Percentiles rank a stretch among this genome's conserved stretches.
phyloP scores from a whole-genome alignment of 1,140 invertebrate species.

The Drosophila tropicalis region DNA sequence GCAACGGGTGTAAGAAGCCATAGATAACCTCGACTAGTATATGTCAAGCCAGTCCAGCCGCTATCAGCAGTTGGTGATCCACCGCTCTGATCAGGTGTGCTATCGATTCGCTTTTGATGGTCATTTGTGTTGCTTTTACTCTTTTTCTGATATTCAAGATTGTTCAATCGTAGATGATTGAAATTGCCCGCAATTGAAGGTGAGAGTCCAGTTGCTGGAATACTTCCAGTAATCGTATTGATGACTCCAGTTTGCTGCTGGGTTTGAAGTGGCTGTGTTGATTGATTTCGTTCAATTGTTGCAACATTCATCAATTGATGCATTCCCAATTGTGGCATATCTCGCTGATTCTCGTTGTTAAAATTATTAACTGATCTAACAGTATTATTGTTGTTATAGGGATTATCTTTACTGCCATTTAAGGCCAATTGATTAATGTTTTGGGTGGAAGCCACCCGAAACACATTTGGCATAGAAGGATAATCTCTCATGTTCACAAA shows the following conservation, averaged over 20 bases:
- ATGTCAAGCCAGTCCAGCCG: slow-evolving; percentile 19
- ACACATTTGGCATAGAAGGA: slow-evolving; percentile 79
- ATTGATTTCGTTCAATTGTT: slow-evolving; percentile 54
- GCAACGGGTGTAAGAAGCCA: slow-evolving; percentile 83
- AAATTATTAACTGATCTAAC: slow-evolving; percentile 31
- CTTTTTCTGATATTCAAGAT: slow-evolving; percentile 28
- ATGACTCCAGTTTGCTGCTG: slow-evolving; percentile 62
- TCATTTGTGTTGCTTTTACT: slow-evolving; percentile 23
- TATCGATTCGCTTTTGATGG: slow-evolving; percentile 17
- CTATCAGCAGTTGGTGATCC: slow-evolving; percentile 1
- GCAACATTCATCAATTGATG: slow-evolving; percentile 69
- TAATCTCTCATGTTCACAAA: slow-evolving; percentile 69
- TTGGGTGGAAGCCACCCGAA: slow-evolving; percentile 77
- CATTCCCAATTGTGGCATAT: slow-evolving; percentile 24
- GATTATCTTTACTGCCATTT: slow-evolving; percentile 23
- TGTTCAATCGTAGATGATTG: slow-evolving; percentile 64
- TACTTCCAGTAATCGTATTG: slow-evolving; percentile 76
- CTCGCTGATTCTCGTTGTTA: slow-evolving; percentile 41
- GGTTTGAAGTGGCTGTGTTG: background rate
- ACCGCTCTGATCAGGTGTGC: slow-evolving; percentile 3
- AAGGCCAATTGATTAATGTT: slow-evolving; percentile 60
- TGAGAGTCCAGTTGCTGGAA: slow-evolving; percentile 65
- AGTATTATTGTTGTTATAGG: slow-evolving; percentile 40
- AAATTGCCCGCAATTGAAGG: slow-evolving; percentile 39
- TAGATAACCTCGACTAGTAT: slow-evolving; percentile 57